phyloP scores from a whole-genome alignment of 2,888 invertebrate genomes.

The Platerodrilus igneus region DNA sequence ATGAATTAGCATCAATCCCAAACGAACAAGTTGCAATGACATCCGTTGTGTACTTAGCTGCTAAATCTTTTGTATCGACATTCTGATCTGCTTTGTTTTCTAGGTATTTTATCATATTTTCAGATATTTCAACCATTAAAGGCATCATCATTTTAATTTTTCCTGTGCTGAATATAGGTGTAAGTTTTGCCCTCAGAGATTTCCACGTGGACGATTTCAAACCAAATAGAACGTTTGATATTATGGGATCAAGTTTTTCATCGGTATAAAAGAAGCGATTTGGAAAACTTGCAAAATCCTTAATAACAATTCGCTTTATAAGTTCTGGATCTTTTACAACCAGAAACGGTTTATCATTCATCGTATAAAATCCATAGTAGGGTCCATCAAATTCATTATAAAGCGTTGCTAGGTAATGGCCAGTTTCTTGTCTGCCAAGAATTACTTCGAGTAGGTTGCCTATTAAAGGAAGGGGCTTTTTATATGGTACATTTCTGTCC shows the following conservation, averaged over 20 bases:
- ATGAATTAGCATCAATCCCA: conserved; percentile 42
- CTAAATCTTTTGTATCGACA: conserved; percentile 37
- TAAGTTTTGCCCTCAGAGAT: conserved; percentile 49
- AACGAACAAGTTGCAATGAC: conserved; percentile 46
- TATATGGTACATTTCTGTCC: conserved; percentile 40
- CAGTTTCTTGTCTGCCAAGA: conserved; percentile 36
- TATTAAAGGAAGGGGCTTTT: conserved; percentile 42
- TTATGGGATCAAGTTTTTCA: conserved; percentile 45
- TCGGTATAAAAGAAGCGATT: conserved; percentile 47
- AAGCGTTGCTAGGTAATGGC: conserved; percentile 35
- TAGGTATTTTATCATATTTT: conserved; percentile 33
- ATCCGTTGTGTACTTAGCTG: conserved; percentile 43
- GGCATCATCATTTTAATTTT: conserved; percentile 54
- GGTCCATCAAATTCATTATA: conserved; percentile 35
- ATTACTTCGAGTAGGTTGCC: conserved; percentile 46
- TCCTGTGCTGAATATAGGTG: conserved; percentile 53
- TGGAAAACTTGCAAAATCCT: conserved; percentile 50
- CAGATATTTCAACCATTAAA: conserved; percentile 45
- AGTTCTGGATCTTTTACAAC: conserved; percentile 48
- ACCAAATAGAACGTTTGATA: conserved; percentile 45
- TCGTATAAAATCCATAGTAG: conserved; percentile 48
- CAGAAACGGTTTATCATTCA: conserved; percentile 49
- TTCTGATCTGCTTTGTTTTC: conserved; percentile 10
- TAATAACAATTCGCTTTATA: conserved; percentile 48
- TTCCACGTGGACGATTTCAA: conserved; percentile 53